phyloP scores from a whole-genome alignment of 1,140 invertebrate genomes.

The Leptinotarsa defecta region DNA sequence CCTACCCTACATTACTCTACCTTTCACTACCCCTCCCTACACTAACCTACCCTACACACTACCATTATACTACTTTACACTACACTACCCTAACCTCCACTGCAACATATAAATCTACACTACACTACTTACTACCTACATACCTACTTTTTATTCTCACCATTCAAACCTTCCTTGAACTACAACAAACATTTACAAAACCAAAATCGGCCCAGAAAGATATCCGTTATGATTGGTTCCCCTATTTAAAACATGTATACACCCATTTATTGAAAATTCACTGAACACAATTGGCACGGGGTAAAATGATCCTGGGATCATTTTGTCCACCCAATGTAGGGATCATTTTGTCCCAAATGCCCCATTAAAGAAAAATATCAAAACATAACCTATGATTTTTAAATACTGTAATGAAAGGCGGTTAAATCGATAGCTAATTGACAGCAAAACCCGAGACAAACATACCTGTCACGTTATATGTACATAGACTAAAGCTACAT shows the following conservation, averaged over 20 bases:
- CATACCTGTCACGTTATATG: background rate
- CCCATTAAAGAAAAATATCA: background rate
- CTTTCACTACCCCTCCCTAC: too few relatives aligned
- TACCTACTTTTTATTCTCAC: too few relatives aligned
- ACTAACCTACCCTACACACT: too few relatives aligned
- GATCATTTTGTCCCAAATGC: slow-evolving; percentile 6
- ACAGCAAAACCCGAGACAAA: background rate
- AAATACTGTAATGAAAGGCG: background rate
- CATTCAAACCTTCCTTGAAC: too few relatives aligned
- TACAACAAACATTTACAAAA: too few relatives aligned
- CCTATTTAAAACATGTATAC: background rate
- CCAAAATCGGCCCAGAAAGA: too few relatives aligned
- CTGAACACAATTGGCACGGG: background rate
- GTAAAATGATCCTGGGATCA: background rate
- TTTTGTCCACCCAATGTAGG: background rate
- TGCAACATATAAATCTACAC: too few relatives aligned
- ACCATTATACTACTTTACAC: too few relatives aligned
- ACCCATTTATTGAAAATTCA: background rate
- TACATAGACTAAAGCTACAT: background rate
- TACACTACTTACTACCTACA: too few relatives aligned
- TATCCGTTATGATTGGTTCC: too few relatives aligned
- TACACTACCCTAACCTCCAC: too few relatives aligned
- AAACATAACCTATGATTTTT: background rate
- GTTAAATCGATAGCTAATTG: background rate
- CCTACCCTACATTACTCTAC: too few relatives aligned